Evolutionary conservation across 2,888 invertebrate genomes (phyloP).

Genomic region (Cataglyphis livida): DNA sequence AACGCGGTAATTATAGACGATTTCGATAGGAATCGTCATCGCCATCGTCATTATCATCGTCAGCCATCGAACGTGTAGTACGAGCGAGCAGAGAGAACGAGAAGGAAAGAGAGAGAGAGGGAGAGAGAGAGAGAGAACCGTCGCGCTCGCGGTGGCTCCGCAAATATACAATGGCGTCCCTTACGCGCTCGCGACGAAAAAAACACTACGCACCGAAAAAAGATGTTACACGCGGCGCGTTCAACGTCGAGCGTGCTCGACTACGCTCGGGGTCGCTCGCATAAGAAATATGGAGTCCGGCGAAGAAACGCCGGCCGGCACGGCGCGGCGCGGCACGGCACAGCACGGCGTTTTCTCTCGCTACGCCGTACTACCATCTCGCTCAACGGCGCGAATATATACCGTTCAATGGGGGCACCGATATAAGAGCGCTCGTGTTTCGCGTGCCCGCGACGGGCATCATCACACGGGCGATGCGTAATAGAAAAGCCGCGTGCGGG

Average conservation of each 20-base stretch:
- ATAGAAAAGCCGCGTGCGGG: constrained; percentile 17
- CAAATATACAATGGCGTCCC: constrained; percentile 80
- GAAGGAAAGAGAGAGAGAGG: background rate
- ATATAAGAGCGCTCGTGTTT: no score
- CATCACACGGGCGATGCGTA: background rate
- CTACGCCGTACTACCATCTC: constrained; percentile 82
- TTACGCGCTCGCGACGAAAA: constrained; percentile 42
- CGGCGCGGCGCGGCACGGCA: constrained; percentile 73
- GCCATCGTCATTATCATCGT: constrained; percentile 46
- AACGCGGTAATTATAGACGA: constrained; percentile 79
- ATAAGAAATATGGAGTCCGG: constrained; percentile 49
- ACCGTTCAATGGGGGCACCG: no score
- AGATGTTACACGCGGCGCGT: constrained; percentile 18
- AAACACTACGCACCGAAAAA: constrained; percentile 16
- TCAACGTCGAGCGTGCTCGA: constrained; percentile 43
- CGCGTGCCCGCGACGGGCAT: no score
- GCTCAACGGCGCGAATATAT: constrained; percentile 60
- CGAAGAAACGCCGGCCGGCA: constrained; percentile 75
- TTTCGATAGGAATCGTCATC: constrained; percentile 78
- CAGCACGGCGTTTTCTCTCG: constrained; percentile 58
- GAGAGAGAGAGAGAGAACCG: constrained; percentile 43
- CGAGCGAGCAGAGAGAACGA: constrained; percentile 62
- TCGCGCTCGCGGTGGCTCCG: constrained; percentile 71
- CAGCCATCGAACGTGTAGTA: constrained; percentile 30
- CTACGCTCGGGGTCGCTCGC: constrained; percentile 44